These are phyloP conservation scores for Dicycla oo DNA, from an alignment of 2,888 invertebrate species.

Conservation along the genomic window DNA sequence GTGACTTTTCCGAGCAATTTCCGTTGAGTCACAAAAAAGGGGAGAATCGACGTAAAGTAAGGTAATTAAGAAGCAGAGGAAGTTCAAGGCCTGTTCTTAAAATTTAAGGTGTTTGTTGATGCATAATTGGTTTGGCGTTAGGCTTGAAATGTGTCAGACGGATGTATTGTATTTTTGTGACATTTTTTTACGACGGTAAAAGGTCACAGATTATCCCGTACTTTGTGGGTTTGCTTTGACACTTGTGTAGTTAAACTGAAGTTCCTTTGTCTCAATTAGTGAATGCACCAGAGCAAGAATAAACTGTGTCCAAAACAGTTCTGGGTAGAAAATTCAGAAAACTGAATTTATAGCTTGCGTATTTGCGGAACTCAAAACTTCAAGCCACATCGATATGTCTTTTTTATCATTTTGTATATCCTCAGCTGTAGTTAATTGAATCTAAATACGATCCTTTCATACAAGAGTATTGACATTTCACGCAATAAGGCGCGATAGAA, in stretches of 20 bases:
- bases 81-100: slow-evolving; percentile 68
- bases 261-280: slow-evolving; percentile 28
- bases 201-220: slow-evolving; percentile 12
- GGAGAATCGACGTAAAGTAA: slow-evolving; percentile 73
- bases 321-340: background rate
- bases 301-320: slow-evolving; percentile 17
- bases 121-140: slow-evolving; percentile 58
- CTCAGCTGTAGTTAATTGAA: background rate
- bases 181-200: slow-evolving; percentile 17
- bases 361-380: slow-evolving; percentile 1
- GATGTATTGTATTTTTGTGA: background rate
- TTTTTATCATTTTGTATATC: background rate
- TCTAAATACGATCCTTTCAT: background rate
- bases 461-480: slow-evolving; percentile 40
- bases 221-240: slow-evolving; percentile 25
- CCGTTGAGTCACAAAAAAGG: slow-evolving; percentile 79
- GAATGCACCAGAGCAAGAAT: background rate
- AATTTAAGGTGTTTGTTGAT: slow-evolving; percentile 60
- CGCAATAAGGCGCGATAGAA: slow-evolving; percentile 55
- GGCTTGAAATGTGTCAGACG: slow-evolving; percentile 29
- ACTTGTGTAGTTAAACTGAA: background rate
- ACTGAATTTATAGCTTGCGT: background rate
- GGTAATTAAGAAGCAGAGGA: slow-evolving; percentile 83
- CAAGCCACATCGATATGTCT: background rate
- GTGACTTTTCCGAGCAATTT: slow-evolving; percentile 86